Evolutionary conservation across 2,888 invertebrate genomes (phyloP).

Genomic region (Strigamia transsilvanica): DNA sequence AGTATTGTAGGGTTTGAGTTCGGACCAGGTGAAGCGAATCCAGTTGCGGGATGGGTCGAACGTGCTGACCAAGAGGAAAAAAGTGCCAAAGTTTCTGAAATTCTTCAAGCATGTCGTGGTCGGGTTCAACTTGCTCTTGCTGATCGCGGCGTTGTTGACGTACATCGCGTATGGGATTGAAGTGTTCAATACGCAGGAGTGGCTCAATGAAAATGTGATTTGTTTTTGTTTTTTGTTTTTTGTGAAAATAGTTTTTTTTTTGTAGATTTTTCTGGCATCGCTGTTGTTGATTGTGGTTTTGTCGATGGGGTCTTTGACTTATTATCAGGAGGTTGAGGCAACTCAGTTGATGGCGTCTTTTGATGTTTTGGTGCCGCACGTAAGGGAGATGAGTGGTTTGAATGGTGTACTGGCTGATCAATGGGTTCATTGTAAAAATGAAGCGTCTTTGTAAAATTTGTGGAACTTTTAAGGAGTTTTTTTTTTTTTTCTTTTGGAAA

Average conservation of each 20-base stretch:
- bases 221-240: too few relatives aligned
- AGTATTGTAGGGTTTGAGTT: background rate
- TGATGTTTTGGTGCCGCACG: constrained; percentile 93
- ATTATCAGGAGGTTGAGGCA: constrained; percentile 97
- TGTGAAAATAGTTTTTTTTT: too few relatives aligned
- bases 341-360: constrained; percentile 99
- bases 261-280: constrained; percentile 86
- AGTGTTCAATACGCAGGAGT: background rate
- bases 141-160: background rate
- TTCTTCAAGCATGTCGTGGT: background rate
- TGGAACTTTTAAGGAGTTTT: too few relatives aligned
- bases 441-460: too few relatives aligned
- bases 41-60: background rate
- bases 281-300: constrained; percentile 95
- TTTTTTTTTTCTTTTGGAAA: too few relatives aligned
- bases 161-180: background rate
- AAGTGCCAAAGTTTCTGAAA: background rate
- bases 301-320: constrained; percentile 98
- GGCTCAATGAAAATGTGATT: background rate
- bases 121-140: background rate
- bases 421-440: too few relatives aligned
- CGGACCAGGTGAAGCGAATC: background rate
- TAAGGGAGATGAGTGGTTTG: constrained; percentile 57
- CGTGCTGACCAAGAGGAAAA: background rate
- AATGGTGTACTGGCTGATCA: too few relatives aligned